These are phyloP conservation scores for Drosophila takahashii DNA, from an alignment of 1,140 invertebrate species.

Conservation along the genomic window DNA sequence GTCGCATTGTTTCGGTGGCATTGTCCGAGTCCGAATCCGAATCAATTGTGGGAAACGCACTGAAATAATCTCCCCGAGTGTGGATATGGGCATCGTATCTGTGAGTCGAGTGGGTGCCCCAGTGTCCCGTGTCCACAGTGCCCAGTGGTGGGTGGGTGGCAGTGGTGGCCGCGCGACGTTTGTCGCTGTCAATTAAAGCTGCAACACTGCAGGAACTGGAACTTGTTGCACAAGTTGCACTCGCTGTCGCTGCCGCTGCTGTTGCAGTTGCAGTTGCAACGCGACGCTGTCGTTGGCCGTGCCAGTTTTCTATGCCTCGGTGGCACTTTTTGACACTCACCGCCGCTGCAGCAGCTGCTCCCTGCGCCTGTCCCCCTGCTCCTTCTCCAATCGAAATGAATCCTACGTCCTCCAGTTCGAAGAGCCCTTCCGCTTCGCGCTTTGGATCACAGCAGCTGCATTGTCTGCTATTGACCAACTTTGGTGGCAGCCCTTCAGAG, in stretches of 20 bases:
- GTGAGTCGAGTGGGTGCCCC: constrained; percentile 22
- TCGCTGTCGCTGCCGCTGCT: constrained; percentile 31
- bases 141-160: constrained; percentile 40
- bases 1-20: constrained; percentile 57
- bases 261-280: constrained; percentile 54
- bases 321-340: constrained; percentile 53
- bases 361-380: constrained; percentile 14
- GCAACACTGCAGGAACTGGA: constrained; percentile 65
- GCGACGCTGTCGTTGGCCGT: constrained; percentile 49
- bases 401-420: constrained; percentile 8
- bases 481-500: constrained; percentile 11
- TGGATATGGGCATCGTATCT: not conserved
- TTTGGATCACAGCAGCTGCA: constrained; percentile 51
- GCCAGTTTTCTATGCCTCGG: constrained; percentile 65
- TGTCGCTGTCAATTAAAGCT: constrained; percentile 79
- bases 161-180: constrained; percentile 68
- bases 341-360: constrained; percentile 24
- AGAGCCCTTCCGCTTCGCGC: constrained; percentile 42
- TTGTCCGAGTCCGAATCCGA: constrained; percentile 54
- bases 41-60: constrained; percentile 80
- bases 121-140: constrained; percentile 16
- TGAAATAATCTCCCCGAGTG: constrained; percentile 57
- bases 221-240: constrained; percentile 74
- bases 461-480: constrained; percentile 49
- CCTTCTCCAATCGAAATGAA: not conserved